Evolutionary conservation across 2,888 invertebrate species (phyloP), one percentile per base, ranked within the genome.

Genomic region (Maniola hyperantus): DNA sequence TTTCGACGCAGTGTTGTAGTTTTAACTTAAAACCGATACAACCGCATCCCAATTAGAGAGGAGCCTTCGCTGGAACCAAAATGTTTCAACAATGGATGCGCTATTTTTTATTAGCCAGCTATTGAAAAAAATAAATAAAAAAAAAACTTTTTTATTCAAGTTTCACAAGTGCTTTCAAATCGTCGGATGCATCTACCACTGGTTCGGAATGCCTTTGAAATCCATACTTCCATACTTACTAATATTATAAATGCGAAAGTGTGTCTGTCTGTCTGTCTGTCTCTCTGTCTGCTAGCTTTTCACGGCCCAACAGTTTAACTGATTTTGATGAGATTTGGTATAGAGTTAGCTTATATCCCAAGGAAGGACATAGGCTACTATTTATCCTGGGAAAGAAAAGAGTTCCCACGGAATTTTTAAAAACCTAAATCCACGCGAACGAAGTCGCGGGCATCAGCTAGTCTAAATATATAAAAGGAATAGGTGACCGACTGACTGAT

Each of bases 21-120:
- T 69, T 66, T 54, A 66, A 46, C 78, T 75, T 72, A 77, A 79
- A 72, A 71, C 74, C 75, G 72, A 77, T 78, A 74, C 74, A 75
- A 76, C 80, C 76, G 76, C 77, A 79, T 82, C 76, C 79, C 81
- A 82, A 82, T 83, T 81, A 81, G 76, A 73, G 68, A 65, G 51
- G 33, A 74, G 65, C 26, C 69, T 76, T 75, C 75, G 77, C 70
- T 59, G 72, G 71, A 33, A 65, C 66, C 57, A 42, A 51, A 67
- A 64, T 64, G 57, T 67, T 36, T 34, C 8, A 70, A 65, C 18
- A 36, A 59, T 70, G 66, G 64, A 70, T 68, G 58, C 44, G 65
- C 15, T 58, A 59, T 65, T 55, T 42, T 58, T 46, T 65, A 36
- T 36, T 8, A 36, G 7, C 36, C 36, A n/a, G n/a, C n/a, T n/a